These are phyloP conservation scores for Noctua comes DNA, from an alignment of 2,888 invertebrate genomes.

Conservation along the genomic window DNA sequence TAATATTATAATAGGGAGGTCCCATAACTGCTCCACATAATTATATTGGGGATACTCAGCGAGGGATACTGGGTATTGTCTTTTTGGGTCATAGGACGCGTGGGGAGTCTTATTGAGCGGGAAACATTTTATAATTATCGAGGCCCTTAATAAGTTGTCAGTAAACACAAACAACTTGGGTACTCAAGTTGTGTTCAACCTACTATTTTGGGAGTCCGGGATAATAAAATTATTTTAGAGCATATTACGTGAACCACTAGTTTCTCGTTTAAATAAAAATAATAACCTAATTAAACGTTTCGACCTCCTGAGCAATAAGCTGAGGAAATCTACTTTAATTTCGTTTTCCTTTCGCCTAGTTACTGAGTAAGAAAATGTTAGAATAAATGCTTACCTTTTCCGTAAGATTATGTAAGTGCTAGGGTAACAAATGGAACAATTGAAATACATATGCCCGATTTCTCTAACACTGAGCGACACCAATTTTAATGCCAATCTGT, in stretches of 20 bases:
- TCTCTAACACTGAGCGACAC: neutral
- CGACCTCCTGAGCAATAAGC: neutral
- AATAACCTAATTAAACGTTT: neutral
- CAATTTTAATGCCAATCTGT: neutral
- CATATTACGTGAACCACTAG: neutral
- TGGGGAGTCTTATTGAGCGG: conserved; percentile 46
- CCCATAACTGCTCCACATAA: conserved; percentile 54
- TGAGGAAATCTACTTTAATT: neutral
- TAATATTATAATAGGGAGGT: conserved; percentile 54
- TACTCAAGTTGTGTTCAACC: neutral
- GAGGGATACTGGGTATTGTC: conserved; percentile 54
- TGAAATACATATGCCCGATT: conserved; percentile 1
- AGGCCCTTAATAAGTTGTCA: conserved; percentile 29
- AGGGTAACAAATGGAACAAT: neutral
- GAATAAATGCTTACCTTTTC: conserved; percentile 10
- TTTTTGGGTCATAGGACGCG: conserved; percentile 51
- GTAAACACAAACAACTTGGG: conserved; percentile 10
- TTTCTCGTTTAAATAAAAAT: neutral
- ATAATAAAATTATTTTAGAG: neutral
- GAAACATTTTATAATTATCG: conserved; percentile 56
- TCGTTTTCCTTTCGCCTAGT: neutral
- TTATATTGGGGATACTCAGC: conserved; percentile 54
- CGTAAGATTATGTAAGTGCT: conserved; percentile 6
- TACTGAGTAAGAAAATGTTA: neutral
- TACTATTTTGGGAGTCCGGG: neutral